These are phyloP conservation scores for Balaeniceps rex DNA, from an alignment of 2,113 vertebrate species.

Conservation along the genomic window DNA sequence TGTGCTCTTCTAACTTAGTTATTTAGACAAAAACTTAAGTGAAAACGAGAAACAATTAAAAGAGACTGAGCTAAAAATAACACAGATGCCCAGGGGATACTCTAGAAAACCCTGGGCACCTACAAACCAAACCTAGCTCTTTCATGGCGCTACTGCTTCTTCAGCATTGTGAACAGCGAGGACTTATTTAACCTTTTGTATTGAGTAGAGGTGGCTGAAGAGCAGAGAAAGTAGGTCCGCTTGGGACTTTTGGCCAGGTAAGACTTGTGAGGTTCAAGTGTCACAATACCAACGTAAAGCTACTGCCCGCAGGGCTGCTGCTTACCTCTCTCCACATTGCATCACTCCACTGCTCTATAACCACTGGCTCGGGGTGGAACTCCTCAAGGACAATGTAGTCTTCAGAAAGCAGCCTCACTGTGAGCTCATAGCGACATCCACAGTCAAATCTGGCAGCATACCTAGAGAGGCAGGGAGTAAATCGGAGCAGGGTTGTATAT, in stretches of 20 bases:
- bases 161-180: neutral
- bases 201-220: neutral
- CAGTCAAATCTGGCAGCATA: slow-evolving; percentile 69
- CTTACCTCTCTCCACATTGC: slow-evolving; percentile 71
- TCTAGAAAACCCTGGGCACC: neutral
- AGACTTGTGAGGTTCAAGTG: neutral
- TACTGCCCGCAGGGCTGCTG: neutral
- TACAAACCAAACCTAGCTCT: neutral
- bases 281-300: neutral
- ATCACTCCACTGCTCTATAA: slow-evolving; percentile 68
- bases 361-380: slow-evolving; percentile 50
- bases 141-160: neutral
- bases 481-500: neutral
- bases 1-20: neutral
- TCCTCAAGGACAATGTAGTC: slow-evolving; percentile 54
- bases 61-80: neutral
- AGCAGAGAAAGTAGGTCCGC: neutral
- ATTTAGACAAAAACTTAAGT: neutral
- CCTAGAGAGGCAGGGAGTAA: slow-evolving; percentile 24
- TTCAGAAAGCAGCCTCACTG: slow-evolving; percentile 55
- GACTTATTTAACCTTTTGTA: neutral
- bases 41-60: neutral
- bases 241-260: neutral
- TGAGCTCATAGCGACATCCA: slow-evolving; percentile 63
- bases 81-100: neutral